Conservation (phyloP, 2,113 vertebrate species). For the Accipiter cooperii region DNA sequence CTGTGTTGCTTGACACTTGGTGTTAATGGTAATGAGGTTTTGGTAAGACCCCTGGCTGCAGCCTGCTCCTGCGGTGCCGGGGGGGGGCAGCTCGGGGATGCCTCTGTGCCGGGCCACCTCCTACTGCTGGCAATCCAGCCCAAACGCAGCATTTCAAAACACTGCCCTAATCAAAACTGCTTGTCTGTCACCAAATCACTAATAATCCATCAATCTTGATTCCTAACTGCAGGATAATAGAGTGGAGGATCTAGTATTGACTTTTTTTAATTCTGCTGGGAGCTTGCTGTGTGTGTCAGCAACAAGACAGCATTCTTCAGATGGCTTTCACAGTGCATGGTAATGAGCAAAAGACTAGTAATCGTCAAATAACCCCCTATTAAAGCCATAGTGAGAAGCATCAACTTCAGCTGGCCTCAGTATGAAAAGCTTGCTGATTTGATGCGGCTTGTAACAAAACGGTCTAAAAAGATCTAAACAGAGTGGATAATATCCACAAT, state of each 20-base stretch:
- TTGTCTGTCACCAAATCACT: neutral
- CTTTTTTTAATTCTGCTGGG: neutral
- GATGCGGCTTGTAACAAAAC: neutral
- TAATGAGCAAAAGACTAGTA: slow-evolving; percentile 69
- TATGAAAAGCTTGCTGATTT: neutral
- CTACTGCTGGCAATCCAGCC: neutral
- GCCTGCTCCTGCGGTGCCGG: neutral
- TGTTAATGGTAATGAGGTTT: neutral
- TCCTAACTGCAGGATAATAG: neutral
- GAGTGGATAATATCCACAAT: neutral
- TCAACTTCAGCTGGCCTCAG: neutral
- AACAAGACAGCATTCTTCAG: slow-evolving; percentile 18
- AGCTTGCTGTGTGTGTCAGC: slow-evolving; percentile 49
- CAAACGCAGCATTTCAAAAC: neutral
- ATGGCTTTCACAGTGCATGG: slow-evolving; percentile 61
- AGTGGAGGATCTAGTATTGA: neutral
- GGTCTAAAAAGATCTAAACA: neutral
- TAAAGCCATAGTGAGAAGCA: slow-evolving; percentile 65
- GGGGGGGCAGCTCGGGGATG: neutral
- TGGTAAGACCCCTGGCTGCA: neutral
- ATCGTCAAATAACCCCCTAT: slow-evolving; percentile 69
- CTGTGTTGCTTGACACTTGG: neutral
- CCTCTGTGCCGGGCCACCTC: accelerated
- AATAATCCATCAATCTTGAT: neutral
- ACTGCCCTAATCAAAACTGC: neutral